These are phyloP conservation scores for Lasioglossum zephyrum DNA, from an alignment of 2,888 invertebrate species.

Conservation along the genomic window DNA sequence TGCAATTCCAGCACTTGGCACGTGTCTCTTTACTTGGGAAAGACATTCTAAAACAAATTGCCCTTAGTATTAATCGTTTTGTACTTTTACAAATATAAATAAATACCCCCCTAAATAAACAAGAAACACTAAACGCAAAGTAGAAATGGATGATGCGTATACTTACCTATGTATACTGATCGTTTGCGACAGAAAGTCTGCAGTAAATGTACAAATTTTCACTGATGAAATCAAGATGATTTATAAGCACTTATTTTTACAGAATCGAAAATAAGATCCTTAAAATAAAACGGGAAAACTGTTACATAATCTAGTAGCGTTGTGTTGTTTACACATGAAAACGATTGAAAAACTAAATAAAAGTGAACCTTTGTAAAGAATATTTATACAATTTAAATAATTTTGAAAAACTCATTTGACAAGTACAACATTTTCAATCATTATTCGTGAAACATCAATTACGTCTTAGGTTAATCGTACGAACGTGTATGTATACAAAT, in stretches of 20 bases:
- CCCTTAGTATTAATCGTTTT: neutral
- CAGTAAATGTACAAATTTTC: constrained; percentile 31
- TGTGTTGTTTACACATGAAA: neutral
- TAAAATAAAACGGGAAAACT: constrained; percentile 41
- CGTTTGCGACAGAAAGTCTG: constrained; percentile 15
- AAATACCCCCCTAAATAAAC: neutral
- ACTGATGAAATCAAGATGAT: constrained; percentile 20
- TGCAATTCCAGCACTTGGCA: constrained; percentile 92
- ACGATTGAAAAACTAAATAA: constrained; percentile 16
- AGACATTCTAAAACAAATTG: constrained; percentile 87
- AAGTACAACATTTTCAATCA: neutral
- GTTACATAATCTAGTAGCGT: constrained; percentile 45
- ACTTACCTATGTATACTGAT: constrained; percentile 35
- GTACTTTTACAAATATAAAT: neutral
- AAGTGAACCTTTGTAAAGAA: neutral
- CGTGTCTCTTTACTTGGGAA: constrained; percentile 93
- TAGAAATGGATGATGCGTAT: neutral
- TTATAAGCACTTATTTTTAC: constrained; percentile 45
- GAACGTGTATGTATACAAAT: neutral
- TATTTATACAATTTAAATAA: neutral
- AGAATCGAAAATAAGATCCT: constrained; percentile 48
- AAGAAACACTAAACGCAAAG: neutral
- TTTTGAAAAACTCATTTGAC: neutral
- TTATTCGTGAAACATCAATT: neutral
- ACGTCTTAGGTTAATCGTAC: constrained; percentile 2